A percentile compares a stretch with the other conserved stretches of the same genome.
Evolutionary conservation across 35 echinoderm and acorn worm species (phyloP).

Genomic region (Heliocidaris tuberculata): DNA sequence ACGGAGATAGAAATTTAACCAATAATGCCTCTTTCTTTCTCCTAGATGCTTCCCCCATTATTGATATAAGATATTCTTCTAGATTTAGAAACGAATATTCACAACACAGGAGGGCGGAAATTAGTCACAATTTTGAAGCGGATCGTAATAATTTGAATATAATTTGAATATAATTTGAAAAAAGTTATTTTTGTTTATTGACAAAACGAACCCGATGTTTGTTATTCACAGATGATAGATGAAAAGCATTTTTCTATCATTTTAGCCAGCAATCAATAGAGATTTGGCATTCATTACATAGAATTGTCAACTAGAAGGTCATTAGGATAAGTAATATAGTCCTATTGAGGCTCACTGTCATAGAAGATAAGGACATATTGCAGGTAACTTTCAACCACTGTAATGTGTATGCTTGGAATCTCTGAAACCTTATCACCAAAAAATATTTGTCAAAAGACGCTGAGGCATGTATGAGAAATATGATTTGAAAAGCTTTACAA

Average conservation of each 20-base stretch:
- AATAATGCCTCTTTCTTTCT: not conserved
- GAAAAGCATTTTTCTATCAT: not conserved
- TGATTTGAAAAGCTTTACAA: not conserved
- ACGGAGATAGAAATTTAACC: not conserved
- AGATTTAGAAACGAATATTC: not conserved
- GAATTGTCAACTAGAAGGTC: not conserved
- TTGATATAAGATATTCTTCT: not conserved
- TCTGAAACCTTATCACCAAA: too few relatives aligned
- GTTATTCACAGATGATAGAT: not conserved
- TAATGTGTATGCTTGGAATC: not conserved
- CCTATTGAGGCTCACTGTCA: not conserved
- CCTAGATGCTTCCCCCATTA: not conserved
- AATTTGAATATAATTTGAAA: not conserved
- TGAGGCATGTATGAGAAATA: too few relatives aligned
- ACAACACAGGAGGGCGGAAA: not conserved
- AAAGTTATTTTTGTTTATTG: not conserved
- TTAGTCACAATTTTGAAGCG: constrained; percentile 9
- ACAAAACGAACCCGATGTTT: not conserved
- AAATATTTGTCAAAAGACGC: too few relatives aligned
- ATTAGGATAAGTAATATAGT: not conserved
- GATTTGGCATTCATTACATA: not conserved
- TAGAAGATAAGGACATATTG: not conserved
- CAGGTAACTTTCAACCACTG: not conserved
- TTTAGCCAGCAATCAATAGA: not conserved
- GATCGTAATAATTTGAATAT: not conserved